Percentiles rank a stretch among this genome's conserved stretches.
Evolutionary conservation across 1,140 invertebrate species (phyloP).

Genomic region (Dinoponera quadriceps): DNA sequence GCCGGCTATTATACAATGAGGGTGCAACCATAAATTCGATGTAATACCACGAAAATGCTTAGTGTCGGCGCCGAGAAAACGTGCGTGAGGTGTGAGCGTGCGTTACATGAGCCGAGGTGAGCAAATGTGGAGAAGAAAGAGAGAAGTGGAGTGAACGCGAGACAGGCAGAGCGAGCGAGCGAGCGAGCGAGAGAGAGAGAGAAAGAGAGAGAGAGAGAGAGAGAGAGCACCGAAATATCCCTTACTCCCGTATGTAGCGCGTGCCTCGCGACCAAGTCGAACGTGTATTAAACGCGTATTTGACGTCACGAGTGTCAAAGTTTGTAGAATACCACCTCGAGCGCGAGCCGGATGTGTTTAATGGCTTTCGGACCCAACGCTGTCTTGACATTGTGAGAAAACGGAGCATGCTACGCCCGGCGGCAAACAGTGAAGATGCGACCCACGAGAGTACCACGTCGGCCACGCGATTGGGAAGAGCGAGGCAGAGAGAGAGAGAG

Average conservation of each 20-base stretch:
- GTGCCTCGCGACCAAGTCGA: constrained; percentile 23
- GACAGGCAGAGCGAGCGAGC: not conserved
- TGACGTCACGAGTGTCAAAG: constrained; percentile 63
- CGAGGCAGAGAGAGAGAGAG: not conserved
- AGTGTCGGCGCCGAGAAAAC: constrained; percentile 46
- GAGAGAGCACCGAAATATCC: constrained; percentile 65
- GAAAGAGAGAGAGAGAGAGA: not conserved
- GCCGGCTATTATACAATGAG: constrained; percentile 52
- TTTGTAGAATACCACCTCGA: not conserved
- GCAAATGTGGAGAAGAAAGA: constrained; percentile 38
- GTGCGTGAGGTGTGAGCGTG: constrained; percentile 60
- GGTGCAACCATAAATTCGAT: constrained; percentile 53
- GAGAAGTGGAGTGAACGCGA: constrained; percentile 13
- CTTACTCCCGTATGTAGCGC: constrained; percentile 36
- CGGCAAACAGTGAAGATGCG: not conserved
- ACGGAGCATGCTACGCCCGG: not conserved
- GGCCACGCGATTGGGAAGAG: constrained; percentile 3
- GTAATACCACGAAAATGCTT: constrained; percentile 49
- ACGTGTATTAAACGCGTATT: constrained; percentile 33
- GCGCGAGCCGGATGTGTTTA: not conserved
- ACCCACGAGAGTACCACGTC: not conserved
- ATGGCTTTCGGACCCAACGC: no score
- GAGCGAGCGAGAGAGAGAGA: not conserved
- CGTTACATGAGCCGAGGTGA: constrained; percentile 30
- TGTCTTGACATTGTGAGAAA: not conserved